phyloP scores from a whole-genome alignment of 2,797 vertebrate genomes.

The Molossus alvarezi region DNA sequence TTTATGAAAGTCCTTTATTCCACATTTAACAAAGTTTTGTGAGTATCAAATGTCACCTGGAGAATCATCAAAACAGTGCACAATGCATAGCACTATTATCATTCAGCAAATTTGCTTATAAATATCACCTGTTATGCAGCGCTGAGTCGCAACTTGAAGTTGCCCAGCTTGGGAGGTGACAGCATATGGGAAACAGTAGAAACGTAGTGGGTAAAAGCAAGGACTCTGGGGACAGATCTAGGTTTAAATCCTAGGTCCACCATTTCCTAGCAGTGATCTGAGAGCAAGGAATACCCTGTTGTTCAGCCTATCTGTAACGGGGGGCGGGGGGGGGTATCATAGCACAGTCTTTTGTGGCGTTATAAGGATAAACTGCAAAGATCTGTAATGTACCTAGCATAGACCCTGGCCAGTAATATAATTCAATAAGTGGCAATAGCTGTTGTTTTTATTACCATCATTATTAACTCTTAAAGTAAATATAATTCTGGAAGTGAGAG shows the following conservation, averaged over 20 bases:
- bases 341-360: background rate
- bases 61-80: background rate
- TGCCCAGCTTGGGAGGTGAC: background rate
- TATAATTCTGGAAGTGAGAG: background rate
- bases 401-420: background rate
- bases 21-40: background rate
- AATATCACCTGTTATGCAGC: background rate
- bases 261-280: background rate
- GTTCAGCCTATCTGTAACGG: background rate
- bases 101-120: conserved; percentile 1
- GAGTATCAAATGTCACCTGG: background rate
- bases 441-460: conserved; percentile 7
- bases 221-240: background rate
- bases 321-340: background rate
- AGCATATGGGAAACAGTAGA: background rate
- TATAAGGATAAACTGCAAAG: background rate
- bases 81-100: background rate
- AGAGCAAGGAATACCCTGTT: background rate
- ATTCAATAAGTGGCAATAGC: background rate
- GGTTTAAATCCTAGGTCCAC: background rate
- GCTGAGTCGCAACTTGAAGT: background rate
- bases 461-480: conserved; percentile 33
- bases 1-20: background rate
- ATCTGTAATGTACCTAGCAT: background rate
- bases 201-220: background rate